Evolutionary conservation across 2,888 invertebrate genomes (phyloP).

Genomic region (Scrobipalpa costella): DNA sequence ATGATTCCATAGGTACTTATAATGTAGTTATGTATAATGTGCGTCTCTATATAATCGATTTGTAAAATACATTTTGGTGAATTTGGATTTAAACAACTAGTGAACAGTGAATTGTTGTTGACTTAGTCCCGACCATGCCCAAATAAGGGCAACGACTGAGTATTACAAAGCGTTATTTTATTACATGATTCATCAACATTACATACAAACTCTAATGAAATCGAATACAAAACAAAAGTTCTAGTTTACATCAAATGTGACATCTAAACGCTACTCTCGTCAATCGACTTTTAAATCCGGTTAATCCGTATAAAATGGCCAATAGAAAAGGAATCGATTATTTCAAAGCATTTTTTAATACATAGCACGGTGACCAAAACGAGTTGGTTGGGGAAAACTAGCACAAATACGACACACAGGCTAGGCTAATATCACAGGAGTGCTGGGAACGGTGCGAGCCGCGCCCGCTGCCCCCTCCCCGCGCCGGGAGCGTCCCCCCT

Average conservation of each 20-base stretch:
- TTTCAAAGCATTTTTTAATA: conserved; percentile 60
- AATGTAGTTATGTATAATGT: conserved; percentile 48
- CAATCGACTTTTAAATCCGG: conserved; percentile 29
- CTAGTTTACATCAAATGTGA: conserved; percentile 51
- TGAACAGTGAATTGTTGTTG: conserved; percentile 44
- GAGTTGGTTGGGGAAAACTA: conserved; percentile 72
- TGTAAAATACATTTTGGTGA: conserved; percentile 64
- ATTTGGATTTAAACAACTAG: conserved; percentile 57
- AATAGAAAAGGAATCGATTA: conserved; percentile 61
- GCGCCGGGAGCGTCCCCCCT: conserved; percentile 43
- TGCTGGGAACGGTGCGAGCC: conserved; percentile 75
- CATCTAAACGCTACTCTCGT: conserved; percentile 59
- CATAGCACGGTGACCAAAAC: conserved; percentile 69
- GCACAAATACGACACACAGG: conserved; percentile 80
- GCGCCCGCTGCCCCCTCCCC: conserved; percentile 41
- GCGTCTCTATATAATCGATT: conserved; percentile 58
- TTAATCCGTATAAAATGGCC: conserved; percentile 51
- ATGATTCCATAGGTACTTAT: conserved; percentile 13
- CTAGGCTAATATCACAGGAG: conserved; percentile 82
- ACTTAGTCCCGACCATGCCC: conserved; percentile 44
- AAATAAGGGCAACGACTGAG: conserved; percentile 50
- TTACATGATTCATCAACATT: conserved; percentile 57
- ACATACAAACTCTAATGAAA: conserved; percentile 64
- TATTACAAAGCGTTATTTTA: conserved; percentile 54
- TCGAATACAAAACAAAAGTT: conserved; percentile 52